These are phyloP conservation scores for Hoplostethus mediterraneus DNA, from an alignment of 2,797 vertebrate species.

Conservation along the genomic window DNA sequence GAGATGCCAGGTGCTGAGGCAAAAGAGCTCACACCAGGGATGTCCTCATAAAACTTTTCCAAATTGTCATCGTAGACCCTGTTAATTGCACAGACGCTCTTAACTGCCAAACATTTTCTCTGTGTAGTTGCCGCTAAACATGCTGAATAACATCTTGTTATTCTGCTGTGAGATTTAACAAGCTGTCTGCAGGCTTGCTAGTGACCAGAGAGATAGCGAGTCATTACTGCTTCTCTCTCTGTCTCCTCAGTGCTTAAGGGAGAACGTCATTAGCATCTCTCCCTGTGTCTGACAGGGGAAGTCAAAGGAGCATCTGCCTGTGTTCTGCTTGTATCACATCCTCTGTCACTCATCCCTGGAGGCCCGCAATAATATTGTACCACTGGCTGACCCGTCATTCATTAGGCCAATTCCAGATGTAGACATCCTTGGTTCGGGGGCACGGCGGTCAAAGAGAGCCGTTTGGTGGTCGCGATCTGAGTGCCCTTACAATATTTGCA, in stretches of 20 bases:
- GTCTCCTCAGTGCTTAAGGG: slow-evolving; percentile 61
- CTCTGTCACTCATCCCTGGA: slow-evolving; percentile 58
- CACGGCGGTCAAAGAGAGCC: slow-evolving; percentile 41
- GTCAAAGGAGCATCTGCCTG: slow-evolving; percentile 70
- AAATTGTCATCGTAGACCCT: slow-evolving; percentile 1
- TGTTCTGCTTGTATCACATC: slow-evolving; percentile 58
- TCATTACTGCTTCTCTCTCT: slow-evolving; percentile 63
- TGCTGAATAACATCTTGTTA: slow-evolving; percentile 55
- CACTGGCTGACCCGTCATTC: slow-evolving; percentile 55
- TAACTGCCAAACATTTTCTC: slow-evolving; percentile 50
- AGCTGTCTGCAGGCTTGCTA: slow-evolving; percentile 54
- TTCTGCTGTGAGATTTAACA: slow-evolving; percentile 64
- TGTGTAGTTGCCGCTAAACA: slow-evolving; percentile 39
- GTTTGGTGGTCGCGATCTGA: slow-evolving; percentile 22
- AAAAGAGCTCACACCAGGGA: neutral
- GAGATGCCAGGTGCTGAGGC: slow-evolving; percentile 2
- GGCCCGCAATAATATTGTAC: slow-evolving; percentile 22
- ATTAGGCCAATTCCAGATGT: slow-evolving; percentile 47
- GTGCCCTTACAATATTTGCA: slow-evolving; percentile 42
- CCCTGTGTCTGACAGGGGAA: slow-evolving; percentile 54
- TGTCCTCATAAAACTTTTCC: neutral
- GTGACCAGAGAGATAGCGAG: slow-evolving; percentile 62
- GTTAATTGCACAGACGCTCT: slow-evolving; percentile 44
- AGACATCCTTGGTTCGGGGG: slow-evolving; percentile 36
- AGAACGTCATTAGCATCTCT: slow-evolving; percentile 69